Evolutionary conservation across 2,113 vertebrate species (phyloP).

Genomic region (Oostethus manadensis): DNA sequence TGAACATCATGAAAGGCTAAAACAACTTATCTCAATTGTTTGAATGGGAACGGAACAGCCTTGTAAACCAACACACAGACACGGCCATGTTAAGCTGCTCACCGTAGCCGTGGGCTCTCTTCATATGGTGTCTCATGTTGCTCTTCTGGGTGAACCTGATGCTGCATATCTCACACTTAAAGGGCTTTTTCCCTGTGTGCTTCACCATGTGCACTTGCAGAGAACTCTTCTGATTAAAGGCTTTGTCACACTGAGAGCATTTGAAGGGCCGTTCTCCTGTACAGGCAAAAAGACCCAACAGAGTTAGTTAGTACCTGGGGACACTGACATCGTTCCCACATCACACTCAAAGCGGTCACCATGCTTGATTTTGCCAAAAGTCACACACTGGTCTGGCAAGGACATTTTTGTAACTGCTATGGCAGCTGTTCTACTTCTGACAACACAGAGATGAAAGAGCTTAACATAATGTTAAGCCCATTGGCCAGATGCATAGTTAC

Average conservation of each 20-base stretch:
- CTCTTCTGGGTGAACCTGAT: constrained; percentile 98
- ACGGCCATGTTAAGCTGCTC: constrained; percentile 15
- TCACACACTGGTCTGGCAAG: neutral
- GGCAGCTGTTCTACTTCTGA: neutral
- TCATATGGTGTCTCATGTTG: constrained; percentile 99
- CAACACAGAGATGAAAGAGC: neutral
- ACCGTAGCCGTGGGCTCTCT: constrained; percentile 84
- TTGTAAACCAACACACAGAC: neutral
- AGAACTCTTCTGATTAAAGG: constrained; percentile 98
- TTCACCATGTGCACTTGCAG: constrained; percentile 97
- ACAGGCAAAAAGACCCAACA: neutral
- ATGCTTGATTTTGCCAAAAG: neutral
- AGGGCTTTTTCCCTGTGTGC: constrained; percentile 94
- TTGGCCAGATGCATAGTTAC: neutral
- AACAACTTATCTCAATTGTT: neutral
- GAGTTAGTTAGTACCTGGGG: neutral
- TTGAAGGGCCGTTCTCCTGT: constrained; percentile 92
- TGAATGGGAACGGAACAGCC: neutral
- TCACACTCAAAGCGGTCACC: neutral
- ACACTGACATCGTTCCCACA: neutral
- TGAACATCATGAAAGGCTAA: neutral
- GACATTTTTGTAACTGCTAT: neutral
- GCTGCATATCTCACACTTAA: constrained; percentile 87
- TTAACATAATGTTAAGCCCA: neutral
- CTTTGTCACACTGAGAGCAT: constrained; percentile 88